phyloP scores from a whole-genome alignment of 1,140 invertebrate genomes.

The Euura saliciscinereae region DNA sequence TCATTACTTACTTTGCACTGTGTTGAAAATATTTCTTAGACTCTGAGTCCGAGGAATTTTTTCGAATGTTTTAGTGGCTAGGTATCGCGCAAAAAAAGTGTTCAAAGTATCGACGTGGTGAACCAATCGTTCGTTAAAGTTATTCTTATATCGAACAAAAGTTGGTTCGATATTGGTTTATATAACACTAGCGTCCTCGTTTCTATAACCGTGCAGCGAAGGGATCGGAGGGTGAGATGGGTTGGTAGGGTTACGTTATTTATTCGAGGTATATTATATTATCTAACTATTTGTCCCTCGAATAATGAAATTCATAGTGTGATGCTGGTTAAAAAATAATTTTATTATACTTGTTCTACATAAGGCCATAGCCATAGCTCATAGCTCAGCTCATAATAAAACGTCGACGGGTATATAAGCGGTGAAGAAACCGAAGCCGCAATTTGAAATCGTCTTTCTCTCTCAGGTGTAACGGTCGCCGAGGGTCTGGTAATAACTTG shows the following conservation, averaged over 20 bases:
- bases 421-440: too few species aligned
- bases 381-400: too few species aligned
- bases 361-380: constrained; percentile 26
- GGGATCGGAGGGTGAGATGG: constrained; percentile 17
- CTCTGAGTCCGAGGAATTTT: too few species aligned
- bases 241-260: constrained; percentile 34
- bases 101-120: too few species aligned
- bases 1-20: too few species aligned
- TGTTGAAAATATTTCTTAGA: too few species aligned
- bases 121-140: too few species aligned
- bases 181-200: not conserved
- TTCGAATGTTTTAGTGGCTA: too few species aligned
- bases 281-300: constrained; percentile 50
- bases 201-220: not conserved
- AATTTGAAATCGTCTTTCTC: too few species aligned
- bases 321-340: constrained; percentile 54
- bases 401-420: too few species aligned
- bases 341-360: constrained; percentile 55
- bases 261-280: constrained; percentile 56
- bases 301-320: constrained; percentile 47
- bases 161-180: not conserved
- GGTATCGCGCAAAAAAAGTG: too few species aligned
- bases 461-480: too few species aligned
- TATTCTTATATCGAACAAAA: not conserved
- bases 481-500: not conserved